These are phyloP conservation scores for Boulengerochromis microlepis DNA, from an alignment of 2,113 vertebrate species.

Conservation along the genomic window DNA sequence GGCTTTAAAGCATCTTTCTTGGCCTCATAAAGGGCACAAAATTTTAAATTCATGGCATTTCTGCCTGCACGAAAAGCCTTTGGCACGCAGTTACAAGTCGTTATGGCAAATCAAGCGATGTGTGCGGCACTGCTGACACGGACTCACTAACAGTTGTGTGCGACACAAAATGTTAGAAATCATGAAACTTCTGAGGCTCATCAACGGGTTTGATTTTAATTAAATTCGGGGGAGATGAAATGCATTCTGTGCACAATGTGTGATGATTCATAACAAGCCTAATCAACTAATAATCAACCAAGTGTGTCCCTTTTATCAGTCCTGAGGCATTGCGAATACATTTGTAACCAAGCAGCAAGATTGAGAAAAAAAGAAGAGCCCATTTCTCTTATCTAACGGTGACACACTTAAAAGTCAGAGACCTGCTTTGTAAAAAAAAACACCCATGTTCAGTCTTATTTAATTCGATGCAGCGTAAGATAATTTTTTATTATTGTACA, in stretches of 20 bases:
- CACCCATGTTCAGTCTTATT: background rate
- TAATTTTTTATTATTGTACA: background rate
- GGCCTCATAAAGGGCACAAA: constrained; percentile 11
- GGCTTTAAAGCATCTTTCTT: constrained; percentile 14
- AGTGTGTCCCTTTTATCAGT: background rate
- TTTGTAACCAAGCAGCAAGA: constrained; percentile 1
- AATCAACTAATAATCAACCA: constrained; percentile 42
- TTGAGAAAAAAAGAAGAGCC: background rate
- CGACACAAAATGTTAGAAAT: background rate
- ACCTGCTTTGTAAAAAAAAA: rapidly evolving
- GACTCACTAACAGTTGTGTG: background rate
- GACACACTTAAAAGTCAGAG: background rate
- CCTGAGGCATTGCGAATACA: constrained; percentile 2
- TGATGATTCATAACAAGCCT: constrained; percentile 13
- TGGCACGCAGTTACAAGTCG: background rate
- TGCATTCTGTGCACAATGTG: constrained; percentile 4
- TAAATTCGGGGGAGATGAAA: background rate
- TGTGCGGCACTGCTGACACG: background rate
- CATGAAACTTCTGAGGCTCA: background rate
- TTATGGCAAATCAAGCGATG: background rate
- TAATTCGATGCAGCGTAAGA: background rate
- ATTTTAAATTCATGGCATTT: constrained; percentile 8
- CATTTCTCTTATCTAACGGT: background rate
- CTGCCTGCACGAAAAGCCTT: background rate
- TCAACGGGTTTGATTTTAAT: constrained; percentile 17